Evolutionary conservation across 2,113 vertebrate species (phyloP).

Genomic region (Eupsittula cactorum): DNA sequence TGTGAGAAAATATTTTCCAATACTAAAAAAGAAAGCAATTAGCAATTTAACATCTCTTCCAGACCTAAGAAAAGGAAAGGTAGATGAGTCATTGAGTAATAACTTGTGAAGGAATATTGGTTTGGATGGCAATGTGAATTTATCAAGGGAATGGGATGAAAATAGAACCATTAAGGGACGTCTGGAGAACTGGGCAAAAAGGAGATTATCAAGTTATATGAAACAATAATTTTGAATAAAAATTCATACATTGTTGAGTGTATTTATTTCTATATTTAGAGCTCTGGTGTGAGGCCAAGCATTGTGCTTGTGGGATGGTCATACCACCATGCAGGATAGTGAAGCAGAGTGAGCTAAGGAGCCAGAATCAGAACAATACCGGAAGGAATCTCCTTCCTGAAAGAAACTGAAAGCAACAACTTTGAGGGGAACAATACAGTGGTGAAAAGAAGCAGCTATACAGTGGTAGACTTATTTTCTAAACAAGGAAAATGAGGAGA

Average conservation of each 20-base stretch:
- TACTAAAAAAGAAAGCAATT: neutral
- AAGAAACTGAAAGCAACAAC: neutral
- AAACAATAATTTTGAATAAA: neutral
- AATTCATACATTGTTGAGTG: neutral
- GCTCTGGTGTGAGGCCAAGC: neutral
- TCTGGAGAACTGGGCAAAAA: neutral
- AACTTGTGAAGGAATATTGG: slow-evolving; percentile 14
- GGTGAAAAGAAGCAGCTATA: neutral
- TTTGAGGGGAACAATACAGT: rapidly evolving
- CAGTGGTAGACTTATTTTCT: neutral
- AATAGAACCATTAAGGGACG: neutral
- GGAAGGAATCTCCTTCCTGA: neutral
- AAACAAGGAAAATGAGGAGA: neutral
- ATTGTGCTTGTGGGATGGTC: neutral
- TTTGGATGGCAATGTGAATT: neutral
- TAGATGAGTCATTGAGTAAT: slow-evolving; percentile 5
- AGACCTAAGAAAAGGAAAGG: neutral
- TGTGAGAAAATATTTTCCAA: neutral
- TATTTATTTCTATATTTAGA: neutral
- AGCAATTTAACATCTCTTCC: slow-evolving; percentile 29
- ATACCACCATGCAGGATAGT: neutral
- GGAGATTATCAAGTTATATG: neutral
- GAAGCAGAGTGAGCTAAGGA: neutral
- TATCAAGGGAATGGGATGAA: neutral
- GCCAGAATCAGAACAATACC: neutral